Percentiles rank a stretch among this genome's conserved stretches.
These are phyloP conservation scores for Tenebrosternarchus preto DNA, from an alignment of 2,113 vertebrate genomes.

Conservation along the genomic window DNA sequence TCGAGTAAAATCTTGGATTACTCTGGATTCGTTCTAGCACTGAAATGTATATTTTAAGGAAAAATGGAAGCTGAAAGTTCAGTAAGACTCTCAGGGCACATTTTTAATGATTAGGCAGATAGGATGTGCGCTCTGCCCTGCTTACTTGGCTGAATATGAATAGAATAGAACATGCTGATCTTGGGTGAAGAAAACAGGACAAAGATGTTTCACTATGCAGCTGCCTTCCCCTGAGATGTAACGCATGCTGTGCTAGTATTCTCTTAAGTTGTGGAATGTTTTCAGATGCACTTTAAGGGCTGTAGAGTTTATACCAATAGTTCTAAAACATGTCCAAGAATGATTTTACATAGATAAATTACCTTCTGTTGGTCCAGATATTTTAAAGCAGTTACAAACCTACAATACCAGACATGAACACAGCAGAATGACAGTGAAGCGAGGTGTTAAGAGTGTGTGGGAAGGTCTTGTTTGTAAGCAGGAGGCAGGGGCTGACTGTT, in stretches of 20 bases:
- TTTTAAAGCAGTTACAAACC: conserved; percentile 19
- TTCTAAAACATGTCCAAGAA: background rate
- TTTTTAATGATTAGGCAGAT: too few species aligned
- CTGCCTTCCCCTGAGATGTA: background rate
- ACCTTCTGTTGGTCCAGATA: background rate
- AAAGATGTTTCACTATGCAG: background rate
- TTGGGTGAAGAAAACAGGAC: background rate
- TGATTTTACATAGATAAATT: background rate
- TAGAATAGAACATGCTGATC: background rate
- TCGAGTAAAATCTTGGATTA: too few species aligned
- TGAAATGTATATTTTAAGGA: too few species aligned
- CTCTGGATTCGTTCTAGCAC: background rate
- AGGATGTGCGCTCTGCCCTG: background rate
- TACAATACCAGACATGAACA: background rate
- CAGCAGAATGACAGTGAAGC: background rate
- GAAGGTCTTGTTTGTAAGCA: conserved; percentile 59
- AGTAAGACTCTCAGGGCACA: too few species aligned
- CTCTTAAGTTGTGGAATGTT: too few species aligned
- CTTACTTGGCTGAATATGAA: background rate
- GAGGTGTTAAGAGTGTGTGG: conserved; percentile 61
- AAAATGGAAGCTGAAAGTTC: too few species aligned
- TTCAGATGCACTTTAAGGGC: too few species aligned
- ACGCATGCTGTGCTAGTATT: too few species aligned
- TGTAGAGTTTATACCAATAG: background rate
- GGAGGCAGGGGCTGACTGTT: conserved; percentile 52